Percentiles rank a stretch among this genome's conserved stretches.
These are phyloP conservation scores for Brachyptera risi DNA, from an alignment of 2,888 invertebrate genomes.

Conservation along the genomic window DNA sequence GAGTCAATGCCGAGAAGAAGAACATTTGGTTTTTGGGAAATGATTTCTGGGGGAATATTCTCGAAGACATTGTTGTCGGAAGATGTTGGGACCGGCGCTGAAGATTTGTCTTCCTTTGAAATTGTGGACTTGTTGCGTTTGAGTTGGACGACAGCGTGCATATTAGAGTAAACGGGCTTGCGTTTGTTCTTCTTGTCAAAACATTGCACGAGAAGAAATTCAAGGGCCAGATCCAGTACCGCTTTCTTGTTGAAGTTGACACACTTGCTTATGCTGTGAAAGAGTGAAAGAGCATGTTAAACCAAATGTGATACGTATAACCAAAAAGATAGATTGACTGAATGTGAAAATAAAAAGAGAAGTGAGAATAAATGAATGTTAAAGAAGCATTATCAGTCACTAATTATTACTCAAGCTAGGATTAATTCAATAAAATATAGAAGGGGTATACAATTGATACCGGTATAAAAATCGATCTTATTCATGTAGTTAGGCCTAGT, in stretches of 20 bases:
- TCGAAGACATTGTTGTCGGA: neutral
- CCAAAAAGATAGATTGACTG: too few relatives aligned
- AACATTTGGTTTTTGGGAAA: constrained; percentile 46
- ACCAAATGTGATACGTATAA: too few relatives aligned
- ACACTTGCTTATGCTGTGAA: constrained; percentile 50
- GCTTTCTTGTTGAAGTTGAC: constrained; percentile 45
- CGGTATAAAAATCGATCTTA: too few relatives aligned
- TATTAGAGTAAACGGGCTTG: constrained; percentile 49
- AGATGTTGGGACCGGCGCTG: neutral
- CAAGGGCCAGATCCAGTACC: constrained; percentile 43
- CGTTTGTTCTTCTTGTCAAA: constrained; percentile 36
- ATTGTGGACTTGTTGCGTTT: neutral
- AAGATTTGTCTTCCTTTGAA: too few relatives aligned
- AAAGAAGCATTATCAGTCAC: too few relatives aligned
- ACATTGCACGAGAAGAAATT: constrained; percentile 53
- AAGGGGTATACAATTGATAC: too few relatives aligned
- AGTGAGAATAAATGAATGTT: too few relatives aligned
- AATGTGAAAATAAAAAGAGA: too few relatives aligned
- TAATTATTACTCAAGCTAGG: too few relatives aligned
- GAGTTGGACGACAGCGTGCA: constrained; percentile 52
- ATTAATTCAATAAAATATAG: too few relatives aligned
- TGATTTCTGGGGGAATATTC: neutral
- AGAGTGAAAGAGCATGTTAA: too few relatives aligned
- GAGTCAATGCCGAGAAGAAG: constrained; percentile 81
- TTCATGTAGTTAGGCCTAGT: too few relatives aligned